Base-by-base conservation (phyloP, 2,113 vertebrate species). In the Laterallus jamaicensis region DNA sequence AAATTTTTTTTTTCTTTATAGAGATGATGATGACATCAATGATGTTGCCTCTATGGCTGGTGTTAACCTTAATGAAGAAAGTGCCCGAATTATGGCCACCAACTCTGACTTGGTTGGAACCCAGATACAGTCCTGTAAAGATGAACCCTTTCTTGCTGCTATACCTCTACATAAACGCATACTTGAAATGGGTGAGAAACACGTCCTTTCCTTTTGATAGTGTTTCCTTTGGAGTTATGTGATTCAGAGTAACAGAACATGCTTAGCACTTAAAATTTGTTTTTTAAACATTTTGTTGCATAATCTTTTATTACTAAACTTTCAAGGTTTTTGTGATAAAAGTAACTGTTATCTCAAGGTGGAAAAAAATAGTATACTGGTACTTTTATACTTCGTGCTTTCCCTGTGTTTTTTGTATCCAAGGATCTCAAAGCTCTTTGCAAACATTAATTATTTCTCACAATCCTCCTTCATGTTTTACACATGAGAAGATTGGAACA, bases 21-120 rank as follows among this genome's bases (percentile, higher is more conserved):
- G 98, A 97, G 98, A 99, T 31, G 98, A 99, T 5, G 98, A 99
- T 22, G 98, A 99, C 97, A 98, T 99, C 95, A 99, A 98, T 42
- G 98, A 99, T 28, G 98, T 99, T 95, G 98, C 98, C 25, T 99
- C 98, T 80, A 98, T 99, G 98, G 98, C 98, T 40, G 98, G 99
- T 0, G 98, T 99, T 81, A 99, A 99, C 94, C 97, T 99, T 86
- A 98, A 97, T 39, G 99, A 99, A 96, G 98, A 99, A 96, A 99
- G 98, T 60, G 99, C 98, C 19, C 97, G 98, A 85, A 98, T 99
- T 96, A 93, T 99, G 87, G 98, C 98, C 55, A 97, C 98, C 94
- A 98, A 98, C 97, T 99, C 98, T 3, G 98, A 99, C 83, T 95
- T 99, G 80, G 98, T 98, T 91, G 98, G 98, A 75, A 98, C 98